A percentile compares a stretch with the other conserved stretches of the same genome.
phyloP scores from a whole-genome alignment of 2,797 vertebrate species.

The Coregonus ussuriensis region DNA sequence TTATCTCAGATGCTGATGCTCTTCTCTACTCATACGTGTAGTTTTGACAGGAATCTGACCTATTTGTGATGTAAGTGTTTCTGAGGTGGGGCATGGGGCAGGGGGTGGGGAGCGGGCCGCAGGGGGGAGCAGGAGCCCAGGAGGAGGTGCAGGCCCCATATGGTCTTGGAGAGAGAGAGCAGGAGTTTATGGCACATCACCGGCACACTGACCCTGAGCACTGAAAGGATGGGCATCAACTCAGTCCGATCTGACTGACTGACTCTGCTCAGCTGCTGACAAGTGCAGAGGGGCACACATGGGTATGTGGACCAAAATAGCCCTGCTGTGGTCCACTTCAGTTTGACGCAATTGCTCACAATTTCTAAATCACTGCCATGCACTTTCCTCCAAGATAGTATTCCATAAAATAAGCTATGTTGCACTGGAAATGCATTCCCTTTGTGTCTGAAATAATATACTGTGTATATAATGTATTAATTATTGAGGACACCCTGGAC shows the following conservation, averaged over 20 bases:
- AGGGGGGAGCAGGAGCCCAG: conserved; percentile 37
- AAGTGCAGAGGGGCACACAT: conserved; percentile 53
- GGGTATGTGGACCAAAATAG: conserved; percentile 67
- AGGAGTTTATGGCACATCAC: conserved; percentile 52
- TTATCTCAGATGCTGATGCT: neutral
- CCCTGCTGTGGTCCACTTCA: conserved; percentile 42
- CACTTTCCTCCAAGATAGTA: conserved; percentile 25
- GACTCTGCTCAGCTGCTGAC: conserved; percentile 65
- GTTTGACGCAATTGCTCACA: conserved; percentile 48
- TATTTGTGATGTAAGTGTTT: conserved; percentile 36
- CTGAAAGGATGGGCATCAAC: conserved; percentile 53
- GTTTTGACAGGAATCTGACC: conserved; percentile 23
- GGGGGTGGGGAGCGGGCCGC: neutral
- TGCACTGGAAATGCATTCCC: neutral
- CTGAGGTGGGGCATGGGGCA: conserved; percentile 11
- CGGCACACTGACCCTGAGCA: conserved; percentile 60
- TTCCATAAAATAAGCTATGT: conserved; percentile 12
- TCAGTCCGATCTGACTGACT: conserved; percentile 60
- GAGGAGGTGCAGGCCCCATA: conserved; percentile 55
- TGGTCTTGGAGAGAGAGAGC: conserved; percentile 51
- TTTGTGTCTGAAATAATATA: conserved; percentile 1
- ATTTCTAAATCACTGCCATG: conserved; percentile 36
- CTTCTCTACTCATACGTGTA: neutral
- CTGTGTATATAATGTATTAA: neutral
- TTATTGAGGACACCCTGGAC: neutral